These are phyloP conservation scores for Leptinotarsa haldemani DNA, from an alignment of 2,888 invertebrate species.

Conservation along the genomic window DNA sequence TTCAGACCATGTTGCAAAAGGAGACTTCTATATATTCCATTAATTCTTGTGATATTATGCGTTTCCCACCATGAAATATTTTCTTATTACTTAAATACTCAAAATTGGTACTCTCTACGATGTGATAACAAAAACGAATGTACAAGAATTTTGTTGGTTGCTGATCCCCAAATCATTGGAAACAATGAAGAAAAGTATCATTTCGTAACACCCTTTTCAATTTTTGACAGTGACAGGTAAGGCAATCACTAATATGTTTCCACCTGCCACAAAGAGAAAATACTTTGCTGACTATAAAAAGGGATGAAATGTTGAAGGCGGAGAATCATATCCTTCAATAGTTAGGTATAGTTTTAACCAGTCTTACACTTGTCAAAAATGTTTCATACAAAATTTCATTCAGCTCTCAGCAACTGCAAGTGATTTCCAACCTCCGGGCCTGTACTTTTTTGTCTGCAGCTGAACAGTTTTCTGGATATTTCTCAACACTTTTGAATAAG, in stretches of 20 bases:
- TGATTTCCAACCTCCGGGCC: too few relatives aligned
- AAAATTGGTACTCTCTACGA: conserved; percentile 57
- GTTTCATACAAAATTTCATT: too few relatives aligned
- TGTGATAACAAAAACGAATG: conserved; percentile 59
- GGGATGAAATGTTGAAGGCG: too few relatives aligned
- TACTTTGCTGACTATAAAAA: background rate
- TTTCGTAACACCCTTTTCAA: conserved; percentile 76
- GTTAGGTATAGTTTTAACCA: background rate
- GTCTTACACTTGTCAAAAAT: background rate
- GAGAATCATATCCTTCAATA: too few relatives aligned
- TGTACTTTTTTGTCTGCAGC: too few relatives aligned
- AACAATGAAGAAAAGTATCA: conserved; percentile 76
- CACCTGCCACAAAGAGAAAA: background rate
- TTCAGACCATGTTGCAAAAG: conserved; percentile 28
- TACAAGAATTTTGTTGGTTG: conserved; percentile 69
- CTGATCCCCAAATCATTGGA: conserved; percentile 95
- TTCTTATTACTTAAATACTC: conserved; percentile 57
- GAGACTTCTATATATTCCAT: conserved; percentile 30
- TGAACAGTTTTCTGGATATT: too few relatives aligned
- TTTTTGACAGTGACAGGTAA: conserved; percentile 92
- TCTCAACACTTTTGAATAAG: too few relatives aligned
- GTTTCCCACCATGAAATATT: conserved; percentile 59
- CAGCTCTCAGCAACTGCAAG: too few relatives aligned
- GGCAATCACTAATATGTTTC: conserved; percentile 33
- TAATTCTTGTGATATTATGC: conserved; percentile 32